phyloP scores from a whole-genome alignment of 2,797 vertebrate genomes.

The Lagorchestes hirsutus region DNA sequence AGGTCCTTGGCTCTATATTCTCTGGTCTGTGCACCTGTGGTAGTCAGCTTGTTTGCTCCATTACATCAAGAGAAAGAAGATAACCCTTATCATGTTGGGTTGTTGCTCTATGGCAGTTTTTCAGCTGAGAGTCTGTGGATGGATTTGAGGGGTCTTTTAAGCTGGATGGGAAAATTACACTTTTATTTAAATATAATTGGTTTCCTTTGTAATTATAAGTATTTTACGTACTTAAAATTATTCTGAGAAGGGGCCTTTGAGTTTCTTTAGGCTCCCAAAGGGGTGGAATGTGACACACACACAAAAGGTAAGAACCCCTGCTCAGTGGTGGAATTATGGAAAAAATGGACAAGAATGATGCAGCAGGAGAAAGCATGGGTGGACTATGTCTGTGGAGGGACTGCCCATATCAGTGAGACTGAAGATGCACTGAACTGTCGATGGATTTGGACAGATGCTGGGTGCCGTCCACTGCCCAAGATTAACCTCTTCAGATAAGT shows the following conservation, averaged over 20 bases:
- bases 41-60: neutral
- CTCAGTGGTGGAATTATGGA: neutral
- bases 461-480: neutral
- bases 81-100: neutral
- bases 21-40: neutral
- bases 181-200: neutral
- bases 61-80: neutral
- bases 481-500: neutral
- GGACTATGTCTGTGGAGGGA: neutral
- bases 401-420: neutral
- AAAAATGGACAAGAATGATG: neutral
- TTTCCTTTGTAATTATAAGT: neutral
- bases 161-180: neutral
- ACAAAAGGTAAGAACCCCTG: neutral
- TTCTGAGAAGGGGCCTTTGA: neutral
- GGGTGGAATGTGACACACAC: neutral
- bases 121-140: neutral
- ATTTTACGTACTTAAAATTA: neutral
- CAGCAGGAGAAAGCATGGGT: neutral
- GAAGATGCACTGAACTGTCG: neutral
- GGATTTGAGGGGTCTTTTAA: neutral
- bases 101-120: neutral
- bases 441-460: neutral
- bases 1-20: neutral
- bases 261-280: neutral